Evolutionary conservation across 2,797 vertebrate genomes (phyloP).

Genomic region (Alouatta caraya): DNA sequence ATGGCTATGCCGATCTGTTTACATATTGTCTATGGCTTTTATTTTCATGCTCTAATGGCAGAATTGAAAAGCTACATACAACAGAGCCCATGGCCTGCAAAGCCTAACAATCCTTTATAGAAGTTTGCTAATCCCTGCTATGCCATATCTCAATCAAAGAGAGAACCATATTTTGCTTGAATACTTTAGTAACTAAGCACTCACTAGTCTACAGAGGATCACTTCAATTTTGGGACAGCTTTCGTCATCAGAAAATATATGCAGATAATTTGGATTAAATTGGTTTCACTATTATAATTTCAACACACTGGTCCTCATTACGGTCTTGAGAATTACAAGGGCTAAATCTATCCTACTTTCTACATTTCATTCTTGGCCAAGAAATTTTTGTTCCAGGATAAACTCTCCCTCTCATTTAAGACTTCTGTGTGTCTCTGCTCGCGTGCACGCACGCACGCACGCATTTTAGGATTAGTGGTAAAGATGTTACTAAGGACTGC

Average conservation of each 20-base stretch:
- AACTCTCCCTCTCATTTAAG: background rate
- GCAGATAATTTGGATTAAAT: background rate
- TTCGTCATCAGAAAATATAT: background rate
- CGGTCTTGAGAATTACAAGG: background rate
- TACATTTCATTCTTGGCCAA: background rate
- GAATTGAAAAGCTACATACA: background rate
- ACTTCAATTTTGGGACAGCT: background rate
- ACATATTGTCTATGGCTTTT: background rate
- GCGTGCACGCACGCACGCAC: background rate
- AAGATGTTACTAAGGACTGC: background rate
- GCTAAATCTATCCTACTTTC: background rate
- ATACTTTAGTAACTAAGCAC: background rate
- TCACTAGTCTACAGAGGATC: background rate
- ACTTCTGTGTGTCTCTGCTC: background rate
- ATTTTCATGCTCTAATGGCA: background rate
- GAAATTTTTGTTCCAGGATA: background rate
- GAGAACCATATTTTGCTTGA: background rate
- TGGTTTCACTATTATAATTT: conserved; percentile 1
- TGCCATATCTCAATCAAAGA: background rate
- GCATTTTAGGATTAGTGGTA: background rate
- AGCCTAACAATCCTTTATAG: background rate
- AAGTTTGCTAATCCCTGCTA: background rate
- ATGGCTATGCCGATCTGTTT: background rate
- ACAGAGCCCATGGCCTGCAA: background rate
- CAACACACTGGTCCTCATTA: background rate